Conservation (phyloP, 2,888 invertebrate species). For the Phyto melanocephala region DNA sequence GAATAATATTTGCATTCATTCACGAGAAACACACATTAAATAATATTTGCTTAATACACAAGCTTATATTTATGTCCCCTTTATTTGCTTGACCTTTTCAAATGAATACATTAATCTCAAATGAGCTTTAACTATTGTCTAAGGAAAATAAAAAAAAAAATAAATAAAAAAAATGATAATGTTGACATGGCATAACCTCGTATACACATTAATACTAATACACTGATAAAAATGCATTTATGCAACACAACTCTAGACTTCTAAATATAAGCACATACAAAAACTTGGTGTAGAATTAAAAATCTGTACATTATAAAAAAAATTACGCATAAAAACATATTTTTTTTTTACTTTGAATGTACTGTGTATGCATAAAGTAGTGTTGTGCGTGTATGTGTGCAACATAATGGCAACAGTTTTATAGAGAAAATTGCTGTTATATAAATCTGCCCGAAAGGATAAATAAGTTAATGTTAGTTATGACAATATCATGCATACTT, state of each 20-base stretch:
- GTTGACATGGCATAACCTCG: slow-evolving; percentile 13
- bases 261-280: too few species aligned
- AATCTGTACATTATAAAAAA: slow-evolving; percentile 10
- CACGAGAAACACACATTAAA: background rate
- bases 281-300: slow-evolving; percentile 38
- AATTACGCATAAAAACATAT: too few species aligned
- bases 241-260: background rate
- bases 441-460: slow-evolving; percentile 73
- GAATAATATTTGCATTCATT: background rate
- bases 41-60: background rate
- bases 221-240: background rate
- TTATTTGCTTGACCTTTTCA: slow-evolving; percentile 44
- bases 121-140: background rate
- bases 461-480: slow-evolving; percentile 75
- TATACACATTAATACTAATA: slow-evolving; percentile 27
- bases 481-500: slow-evolving; percentile 65
- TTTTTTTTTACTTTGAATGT: background rate
- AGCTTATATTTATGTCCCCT: background rate
- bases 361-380: background rate
- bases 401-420: slow-evolving; percentile 32
- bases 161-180: too few species aligned
- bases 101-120: slow-evolving; percentile 22
- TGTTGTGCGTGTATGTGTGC: too few species aligned
- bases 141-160: background rate
- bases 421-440: slow-evolving; percentile 63